Base-by-base conservation (phyloP, 2,888 invertebrate genomes). In the Agrilus cyanescens region DNA sequence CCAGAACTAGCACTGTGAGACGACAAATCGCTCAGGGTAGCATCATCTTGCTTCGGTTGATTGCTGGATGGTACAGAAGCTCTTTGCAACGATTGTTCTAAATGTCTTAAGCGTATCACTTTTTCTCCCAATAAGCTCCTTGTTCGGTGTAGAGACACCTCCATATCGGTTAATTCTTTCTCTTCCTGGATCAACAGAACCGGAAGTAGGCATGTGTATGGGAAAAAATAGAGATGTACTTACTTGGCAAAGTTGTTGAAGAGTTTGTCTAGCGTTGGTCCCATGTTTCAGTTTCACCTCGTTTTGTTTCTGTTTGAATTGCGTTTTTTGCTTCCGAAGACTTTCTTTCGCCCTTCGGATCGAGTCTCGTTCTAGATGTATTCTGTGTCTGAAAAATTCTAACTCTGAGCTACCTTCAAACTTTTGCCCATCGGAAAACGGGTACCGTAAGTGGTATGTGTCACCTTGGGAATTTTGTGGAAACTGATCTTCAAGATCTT, bases 311-410 rank as follows among this genome's bases (percentile, higher is more conserved):
- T 80, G 78, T 16, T 79, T 71, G 40, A 86, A 76, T 37, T 78
- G 76, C 33, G 75, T 78, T 43, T 80, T 73, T 45, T 86, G 78
- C 2, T 78, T 74, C 32, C 78, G 72, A 46, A 87, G 61, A 38
- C 80, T 83, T 46, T 84, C 85, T 51, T 85, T 77, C n/a, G 86
- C 86, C 2, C 85, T 72, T n/a, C 85, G 73, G 61, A 87, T 84
- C 14, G 85, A 85, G 57, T 87, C 87, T 5, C 86, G 67, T 58
- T 87, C 87, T 32, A 87, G 70, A 51, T 86, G 76, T 38, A 87
- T 85, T 40, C 87, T 77, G 59, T 87, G 86, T 37, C 85, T 76
- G 55, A 87, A 85, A 68, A 87, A 87, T 62, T 87, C 87, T 40
- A 87, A 62, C 57, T 87, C 87, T 14, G 85, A 77, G 38, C 74